These are phyloP conservation scores for Trematomus bernacchii DNA, from an alignment of 2,797 vertebrate species.

Conservation along the genomic window DNA sequence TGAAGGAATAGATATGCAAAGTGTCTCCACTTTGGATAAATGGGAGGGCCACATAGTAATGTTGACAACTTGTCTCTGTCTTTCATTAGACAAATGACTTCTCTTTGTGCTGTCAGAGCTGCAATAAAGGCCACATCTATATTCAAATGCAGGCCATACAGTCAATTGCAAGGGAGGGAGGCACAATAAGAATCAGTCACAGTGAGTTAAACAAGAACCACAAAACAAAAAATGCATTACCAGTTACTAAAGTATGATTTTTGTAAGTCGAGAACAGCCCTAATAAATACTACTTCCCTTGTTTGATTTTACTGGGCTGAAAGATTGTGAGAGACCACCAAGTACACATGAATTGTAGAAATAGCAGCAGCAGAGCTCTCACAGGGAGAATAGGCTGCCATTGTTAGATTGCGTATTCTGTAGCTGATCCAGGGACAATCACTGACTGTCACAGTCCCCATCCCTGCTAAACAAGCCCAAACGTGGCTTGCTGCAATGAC, in stretches of 20 bases:
- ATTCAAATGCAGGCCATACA: background rate
- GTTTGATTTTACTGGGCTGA: background rate
- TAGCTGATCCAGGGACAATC: constrained; percentile 5
- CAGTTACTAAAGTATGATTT: too few species aligned
- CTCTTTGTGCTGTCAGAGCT: background rate
- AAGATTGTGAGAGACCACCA: background rate
- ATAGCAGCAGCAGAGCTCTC: background rate
- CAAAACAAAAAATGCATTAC: too few species aligned
- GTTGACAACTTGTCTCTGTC: background rate
- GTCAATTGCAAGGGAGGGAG: background rate
- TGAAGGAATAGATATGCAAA: background rate
- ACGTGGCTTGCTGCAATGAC: constrained; percentile 55
- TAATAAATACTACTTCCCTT: background rate
- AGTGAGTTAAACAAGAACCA: background rate
- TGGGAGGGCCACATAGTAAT: background rate
- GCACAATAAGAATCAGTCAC: background rate
- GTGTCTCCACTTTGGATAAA: background rate
- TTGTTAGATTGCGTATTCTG: background rate
- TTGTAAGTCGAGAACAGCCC: too few species aligned
- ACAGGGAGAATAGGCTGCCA: background rate
- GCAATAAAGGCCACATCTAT: background rate
- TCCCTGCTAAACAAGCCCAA: constrained; percentile 27
- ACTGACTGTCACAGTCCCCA: constrained; percentile 18
- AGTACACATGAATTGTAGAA: background rate
- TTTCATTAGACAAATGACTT: background rate